Conservation (phyloP, 2,888 invertebrate genomes). For the Eupsilia transversa region DNA sequence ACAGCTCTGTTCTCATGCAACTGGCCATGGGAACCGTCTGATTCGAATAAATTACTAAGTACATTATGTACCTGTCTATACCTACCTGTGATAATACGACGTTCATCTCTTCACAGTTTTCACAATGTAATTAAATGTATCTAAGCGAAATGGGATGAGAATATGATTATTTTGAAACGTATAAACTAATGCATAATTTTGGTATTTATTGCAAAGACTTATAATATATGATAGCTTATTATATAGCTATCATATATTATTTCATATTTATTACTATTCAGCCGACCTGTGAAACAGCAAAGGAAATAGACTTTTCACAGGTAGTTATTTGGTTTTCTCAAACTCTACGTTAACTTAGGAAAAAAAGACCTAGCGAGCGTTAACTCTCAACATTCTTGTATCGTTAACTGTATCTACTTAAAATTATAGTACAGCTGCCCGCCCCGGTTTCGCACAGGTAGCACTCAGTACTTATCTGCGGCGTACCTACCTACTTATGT, state of each 20-base stretch:
- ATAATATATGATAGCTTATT: no score
- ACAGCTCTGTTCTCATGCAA: slow-evolving; percentile 12
- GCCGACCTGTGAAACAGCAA: neutral
- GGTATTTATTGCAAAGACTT: neutral
- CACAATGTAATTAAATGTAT: neutral
- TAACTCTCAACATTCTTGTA: neutral
- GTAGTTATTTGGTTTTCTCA: neutral
- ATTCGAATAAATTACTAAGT: slow-evolving; percentile 4
- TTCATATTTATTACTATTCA: neutral
- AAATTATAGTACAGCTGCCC: neutral
- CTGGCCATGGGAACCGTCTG: slow-evolving; percentile 1
- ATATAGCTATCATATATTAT: neutral
- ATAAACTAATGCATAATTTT: neutral
- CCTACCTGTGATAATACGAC: neutral
- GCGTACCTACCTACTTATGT: no score
- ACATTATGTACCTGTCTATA: neutral
- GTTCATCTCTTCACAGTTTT: neutral
- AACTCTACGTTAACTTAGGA: neutral
- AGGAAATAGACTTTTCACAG: neutral
- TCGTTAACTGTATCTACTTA: neutral
- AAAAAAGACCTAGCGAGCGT: neutral
- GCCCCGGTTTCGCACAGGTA: no score
- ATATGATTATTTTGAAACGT: neutral
- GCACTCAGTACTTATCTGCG: no score
- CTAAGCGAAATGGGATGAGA: neutral